These are phyloP conservation scores for Microtus pennsylvanicus DNA, from an alignment of 2,113 vertebrate genomes.

Conservation along the genomic window DNA sequence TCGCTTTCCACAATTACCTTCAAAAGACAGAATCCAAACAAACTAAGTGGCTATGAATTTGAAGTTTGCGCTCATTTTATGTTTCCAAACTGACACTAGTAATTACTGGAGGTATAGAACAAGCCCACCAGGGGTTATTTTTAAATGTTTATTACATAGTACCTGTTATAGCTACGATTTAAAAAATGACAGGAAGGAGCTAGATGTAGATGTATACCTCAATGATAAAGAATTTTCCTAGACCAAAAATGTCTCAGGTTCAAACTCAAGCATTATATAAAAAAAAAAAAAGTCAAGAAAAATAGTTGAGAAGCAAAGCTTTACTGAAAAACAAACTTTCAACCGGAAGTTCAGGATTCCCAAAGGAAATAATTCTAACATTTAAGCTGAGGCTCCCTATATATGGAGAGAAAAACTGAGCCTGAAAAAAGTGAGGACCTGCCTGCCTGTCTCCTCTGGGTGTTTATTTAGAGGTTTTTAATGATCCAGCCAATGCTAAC, in stretches of 20 bases:
- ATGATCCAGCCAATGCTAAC: not conserved
- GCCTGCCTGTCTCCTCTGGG: not conserved
- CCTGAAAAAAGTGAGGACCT: not conserved
- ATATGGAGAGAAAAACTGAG: not conserved
- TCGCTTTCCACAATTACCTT: conserved; percentile 4
- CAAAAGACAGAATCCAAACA: conserved; percentile 16
- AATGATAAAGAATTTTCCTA: not conserved
- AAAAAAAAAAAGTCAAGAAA: not conserved
- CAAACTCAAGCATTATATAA: not conserved
- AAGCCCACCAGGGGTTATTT: conserved; percentile 10
- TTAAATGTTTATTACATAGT: not conserved
- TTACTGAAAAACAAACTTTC: conserved; percentile 34
- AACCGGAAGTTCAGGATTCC: not conserved
- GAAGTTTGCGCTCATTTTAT: not conserved
- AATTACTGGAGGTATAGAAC: not conserved
- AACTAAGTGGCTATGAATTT: not conserved
- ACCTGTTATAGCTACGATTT: not conserved
- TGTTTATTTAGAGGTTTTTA: not conserved
- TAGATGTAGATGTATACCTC: not conserved
- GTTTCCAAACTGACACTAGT: conserved; percentile 1
- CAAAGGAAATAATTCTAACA: conserved; percentile 21
- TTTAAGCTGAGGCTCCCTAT: conserved; percentile 41
- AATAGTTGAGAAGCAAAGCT: conserved; percentile 19
- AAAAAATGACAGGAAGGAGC: not conserved
- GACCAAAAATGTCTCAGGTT: not conserved